Percentiles rank a stretch among this genome's conserved stretches.
Evolutionary conservation across 2,113 vertebrate species (phyloP).

Genomic region (Gambusia affinis): DNA sequence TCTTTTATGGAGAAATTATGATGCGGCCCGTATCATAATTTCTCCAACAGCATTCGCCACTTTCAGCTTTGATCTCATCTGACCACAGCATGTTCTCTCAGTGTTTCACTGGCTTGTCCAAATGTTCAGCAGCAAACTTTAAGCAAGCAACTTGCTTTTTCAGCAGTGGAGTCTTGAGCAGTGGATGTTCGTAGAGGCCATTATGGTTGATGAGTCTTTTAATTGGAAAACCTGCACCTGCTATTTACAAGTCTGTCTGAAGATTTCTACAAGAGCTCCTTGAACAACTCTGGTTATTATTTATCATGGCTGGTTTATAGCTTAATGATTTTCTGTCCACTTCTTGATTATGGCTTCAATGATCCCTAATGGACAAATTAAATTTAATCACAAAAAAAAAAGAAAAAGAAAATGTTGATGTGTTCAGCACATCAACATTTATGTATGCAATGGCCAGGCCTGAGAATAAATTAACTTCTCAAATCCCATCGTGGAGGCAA

Average conservation of each 20-base stretch:
- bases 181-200: background rate
- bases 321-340: background rate
- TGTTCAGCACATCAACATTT: too few species aligned
- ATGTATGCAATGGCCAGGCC: too few species aligned
- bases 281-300: background rate
- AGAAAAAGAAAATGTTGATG: too few species aligned
- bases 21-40: background rate
- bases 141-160: background rate
- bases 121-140: too few species aligned
- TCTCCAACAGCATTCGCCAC: background rate
- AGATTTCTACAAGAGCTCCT: background rate
- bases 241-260: background rate
- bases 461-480: too few species aligned
- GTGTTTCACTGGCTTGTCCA: too few species aligned
- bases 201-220: background rate
- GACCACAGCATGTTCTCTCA: background rate
- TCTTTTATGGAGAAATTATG: too few species aligned
- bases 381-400: too few species aligned
- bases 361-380: background rate
- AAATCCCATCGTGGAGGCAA: too few species aligned
- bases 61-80: background rate
- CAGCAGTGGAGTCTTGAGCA: background rate
- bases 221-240: background rate
- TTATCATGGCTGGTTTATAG: background rate
- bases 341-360: background rate